These are phyloP conservation scores for Pollenia angustigena DNA, from an alignment of 2,888 invertebrate genomes.

Conservation along the genomic window DNA sequence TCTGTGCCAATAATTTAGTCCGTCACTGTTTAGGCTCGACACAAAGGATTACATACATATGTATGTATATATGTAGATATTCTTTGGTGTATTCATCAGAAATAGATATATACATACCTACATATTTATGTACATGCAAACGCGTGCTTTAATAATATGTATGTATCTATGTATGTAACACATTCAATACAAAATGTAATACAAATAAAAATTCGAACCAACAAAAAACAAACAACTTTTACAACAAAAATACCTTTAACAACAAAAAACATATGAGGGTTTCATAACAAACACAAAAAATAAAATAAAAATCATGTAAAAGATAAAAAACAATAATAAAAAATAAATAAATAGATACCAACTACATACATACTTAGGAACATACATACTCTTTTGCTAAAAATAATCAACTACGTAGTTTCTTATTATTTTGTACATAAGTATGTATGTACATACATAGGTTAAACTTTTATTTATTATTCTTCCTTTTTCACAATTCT, in stretches of 20 bases:
- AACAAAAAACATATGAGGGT: constrained; percentile 59
- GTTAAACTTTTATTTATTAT: constrained; percentile 17
- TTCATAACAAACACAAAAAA: constrained; percentile 46
- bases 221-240: constrained; percentile 14
- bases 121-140: too few species aligned
- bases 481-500: constrained; percentile 18
- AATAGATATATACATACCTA: too few species aligned
- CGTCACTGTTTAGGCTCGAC: too few species aligned
- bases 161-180: background rate
- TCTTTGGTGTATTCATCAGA: background rate
- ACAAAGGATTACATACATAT: background rate
- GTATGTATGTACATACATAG: background rate
- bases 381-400: constrained; percentile 16
- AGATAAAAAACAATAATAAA: constrained; percentile 1
- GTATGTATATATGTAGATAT: background rate
- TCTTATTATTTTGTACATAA: constrained; percentile 23
- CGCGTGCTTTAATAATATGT: background rate
- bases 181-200: constrained; percentile 3
- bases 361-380: too few species aligned
- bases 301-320: constrained; percentile 34
- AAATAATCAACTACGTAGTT: constrained; percentile 67
- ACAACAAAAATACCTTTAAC: constrained; percentile 36
- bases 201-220: background rate
- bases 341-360: too few species aligned
- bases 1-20: too few species aligned